Conservation (phyloP, 1,140 invertebrate species). For the Geopemphigus sp. region DNA sequence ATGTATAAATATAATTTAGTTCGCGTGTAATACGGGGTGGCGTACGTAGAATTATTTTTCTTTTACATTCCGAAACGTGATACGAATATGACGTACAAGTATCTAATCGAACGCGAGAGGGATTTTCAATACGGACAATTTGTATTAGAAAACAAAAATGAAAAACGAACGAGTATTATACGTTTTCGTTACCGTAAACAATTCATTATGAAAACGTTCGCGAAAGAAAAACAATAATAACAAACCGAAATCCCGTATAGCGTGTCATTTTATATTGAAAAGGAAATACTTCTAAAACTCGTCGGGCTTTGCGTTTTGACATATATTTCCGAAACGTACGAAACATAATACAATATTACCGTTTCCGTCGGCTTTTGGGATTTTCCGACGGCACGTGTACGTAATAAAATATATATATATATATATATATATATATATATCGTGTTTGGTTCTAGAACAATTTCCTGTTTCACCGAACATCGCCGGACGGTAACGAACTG, state of each 20-base stretch:
- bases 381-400: background rate
- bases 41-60: too few relatives aligned
- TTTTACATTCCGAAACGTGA: background rate
- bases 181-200: background rate
- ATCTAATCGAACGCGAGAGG: background rate
- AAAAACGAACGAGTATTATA: background rate
- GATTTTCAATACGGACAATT: background rate
- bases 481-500: slow-evolving; percentile 46
- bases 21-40: too few relatives aligned
- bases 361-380: slow-evolving; percentile 18
- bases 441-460: slow-evolving; percentile 38
- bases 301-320: slow-evolving; percentile 39
- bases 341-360: too few relatives aligned
- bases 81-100: background rate
- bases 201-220: background rate
- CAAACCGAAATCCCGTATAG: slow-evolving; percentile 4
- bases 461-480: slow-evolving; percentile 46
- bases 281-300: slow-evolving; percentile 20
- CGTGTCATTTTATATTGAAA: slow-evolving; percentile 29
- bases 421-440: background rate
- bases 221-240: slow-evolving; percentile 15
- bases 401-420: slow-evolving; percentile 13
- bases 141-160: background rate
- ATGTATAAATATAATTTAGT: background rate
- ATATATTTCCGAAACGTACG: slow-evolving; percentile 3